phyloP scores from a whole-genome alignment of 2,888 invertebrate genomes.

The Cataglyphis rosenhaueri region DNA sequence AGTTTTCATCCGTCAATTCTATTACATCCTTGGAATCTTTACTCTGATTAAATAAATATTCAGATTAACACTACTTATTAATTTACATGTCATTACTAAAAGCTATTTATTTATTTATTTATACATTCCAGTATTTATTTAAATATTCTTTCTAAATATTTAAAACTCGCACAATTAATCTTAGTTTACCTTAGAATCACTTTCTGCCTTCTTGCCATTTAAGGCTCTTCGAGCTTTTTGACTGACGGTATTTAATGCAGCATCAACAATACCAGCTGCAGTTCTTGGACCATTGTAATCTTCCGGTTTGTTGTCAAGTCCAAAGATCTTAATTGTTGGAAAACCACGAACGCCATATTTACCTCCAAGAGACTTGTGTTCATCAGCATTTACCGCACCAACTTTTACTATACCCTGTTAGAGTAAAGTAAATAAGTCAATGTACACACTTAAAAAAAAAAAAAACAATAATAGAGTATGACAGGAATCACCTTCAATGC shows the following conservation, averaged over 20 bases:
- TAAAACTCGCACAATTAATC: background rate
- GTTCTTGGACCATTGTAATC: conserved; percentile 95
- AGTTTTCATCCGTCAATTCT: conserved; percentile 98
- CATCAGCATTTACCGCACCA: conserved; percentile 97
- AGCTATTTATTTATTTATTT: background rate
- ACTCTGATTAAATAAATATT: conserved; percentile 61
- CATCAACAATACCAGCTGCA: conserved; percentile 94
- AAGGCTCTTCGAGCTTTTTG: conserved; percentile 91
- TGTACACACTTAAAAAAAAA: background rate
- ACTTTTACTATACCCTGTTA: conserved; percentile 95
- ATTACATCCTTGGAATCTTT: conserved; percentile 90
- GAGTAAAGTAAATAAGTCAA: conserved; percentile 5
- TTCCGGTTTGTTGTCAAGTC: conserved; percentile 91
- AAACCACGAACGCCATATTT: conserved; percentile 95
- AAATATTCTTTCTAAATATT: background rate
- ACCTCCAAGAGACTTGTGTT: conserved; percentile 92
- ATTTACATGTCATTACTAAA: background rate
- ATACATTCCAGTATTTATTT: background rate
- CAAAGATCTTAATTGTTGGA: conserved; percentile 98
- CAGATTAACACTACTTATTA: background rate
- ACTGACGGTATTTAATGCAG: conserved; percentile 92
- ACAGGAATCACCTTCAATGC: conserved; percentile 91
- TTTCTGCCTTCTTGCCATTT: conserved; percentile 87
- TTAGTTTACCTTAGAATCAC: conserved; percentile 72
- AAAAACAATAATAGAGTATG: background rate